A percentile compares a stretch with the other conserved stretches of the same genome.
Evolutionary conservation across 2,113 vertebrate genomes (phyloP).

Genomic region (Promerops cafer): DNA sequence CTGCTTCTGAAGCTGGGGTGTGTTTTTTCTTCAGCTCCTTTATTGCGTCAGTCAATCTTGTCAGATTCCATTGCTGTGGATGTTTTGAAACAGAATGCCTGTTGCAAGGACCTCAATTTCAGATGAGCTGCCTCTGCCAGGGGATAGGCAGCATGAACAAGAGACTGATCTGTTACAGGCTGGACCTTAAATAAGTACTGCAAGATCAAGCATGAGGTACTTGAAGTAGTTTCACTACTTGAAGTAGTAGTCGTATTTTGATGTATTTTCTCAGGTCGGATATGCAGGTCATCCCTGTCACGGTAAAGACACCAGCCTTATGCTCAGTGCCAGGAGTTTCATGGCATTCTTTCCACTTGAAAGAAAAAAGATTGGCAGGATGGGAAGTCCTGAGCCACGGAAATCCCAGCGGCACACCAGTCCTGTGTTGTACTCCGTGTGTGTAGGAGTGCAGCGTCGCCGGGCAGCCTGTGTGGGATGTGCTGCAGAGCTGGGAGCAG

Average conservation of each 20-base stretch:
- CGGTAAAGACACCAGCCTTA: not conserved
- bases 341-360: not conserved
- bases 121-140: not conserved
- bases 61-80: not conserved
- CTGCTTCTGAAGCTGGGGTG: not conserved
- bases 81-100: not conserved
- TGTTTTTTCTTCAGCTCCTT: not conserved
- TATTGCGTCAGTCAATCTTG: not conserved
- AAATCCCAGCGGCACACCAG: not conserved
- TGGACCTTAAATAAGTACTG: not conserved
- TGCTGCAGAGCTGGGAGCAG: not conserved
- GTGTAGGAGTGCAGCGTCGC: not conserved
- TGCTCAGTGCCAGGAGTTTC: not conserved
- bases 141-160: not conserved
- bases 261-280: not conserved
- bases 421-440: fast-evolving
- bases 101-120: not conserved
- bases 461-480: not conserved
- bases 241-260: not conserved
- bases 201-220: not conserved
- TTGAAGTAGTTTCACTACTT: not conserved
- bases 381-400: not conserved
- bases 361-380: not conserved
- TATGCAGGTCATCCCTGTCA: not conserved
- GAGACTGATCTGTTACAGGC: not conserved